phyloP scores from a whole-genome alignment of 2,113 vertebrate species.

The Ageneiosus marmoratus region DNA sequence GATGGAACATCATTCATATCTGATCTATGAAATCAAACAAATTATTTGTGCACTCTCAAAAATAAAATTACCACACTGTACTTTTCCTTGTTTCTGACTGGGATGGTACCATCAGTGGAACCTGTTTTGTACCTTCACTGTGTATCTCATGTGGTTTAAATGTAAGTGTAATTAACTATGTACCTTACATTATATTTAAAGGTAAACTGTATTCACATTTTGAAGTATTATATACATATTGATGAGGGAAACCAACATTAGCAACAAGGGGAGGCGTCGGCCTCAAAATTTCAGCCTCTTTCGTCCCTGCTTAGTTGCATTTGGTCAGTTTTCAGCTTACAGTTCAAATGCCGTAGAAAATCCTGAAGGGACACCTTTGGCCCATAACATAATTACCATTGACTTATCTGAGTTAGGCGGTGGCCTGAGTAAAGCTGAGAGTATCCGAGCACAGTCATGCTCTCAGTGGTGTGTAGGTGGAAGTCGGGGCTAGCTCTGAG shows the following conservation, averaged over 20 bases:
- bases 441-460: neutral
- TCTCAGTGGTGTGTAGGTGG: neutral
- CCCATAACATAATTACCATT: no score
- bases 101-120: neutral
- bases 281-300: neutral
- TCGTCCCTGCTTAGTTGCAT: neutral
- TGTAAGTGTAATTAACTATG: no score
- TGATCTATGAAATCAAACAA: neutral
- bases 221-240: neutral
- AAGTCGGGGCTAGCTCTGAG: neutral
- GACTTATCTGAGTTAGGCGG: constrained; percentile 7
- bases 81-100: neutral
- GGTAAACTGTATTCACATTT: neutral
- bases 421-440: neutral
- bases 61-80: neutral
- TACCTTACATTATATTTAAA: neutral
- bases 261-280: neutral
- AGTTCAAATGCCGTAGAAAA: neutral
- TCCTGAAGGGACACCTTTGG: neutral
- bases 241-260: neutral
- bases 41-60: neutral
- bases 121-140: neutral
- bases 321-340: neutral
- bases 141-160: neutral
- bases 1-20: neutral